Conservation (phyloP, 2,113 vertebrate genomes). For the Oplegnathus fasciatus region DNA sequence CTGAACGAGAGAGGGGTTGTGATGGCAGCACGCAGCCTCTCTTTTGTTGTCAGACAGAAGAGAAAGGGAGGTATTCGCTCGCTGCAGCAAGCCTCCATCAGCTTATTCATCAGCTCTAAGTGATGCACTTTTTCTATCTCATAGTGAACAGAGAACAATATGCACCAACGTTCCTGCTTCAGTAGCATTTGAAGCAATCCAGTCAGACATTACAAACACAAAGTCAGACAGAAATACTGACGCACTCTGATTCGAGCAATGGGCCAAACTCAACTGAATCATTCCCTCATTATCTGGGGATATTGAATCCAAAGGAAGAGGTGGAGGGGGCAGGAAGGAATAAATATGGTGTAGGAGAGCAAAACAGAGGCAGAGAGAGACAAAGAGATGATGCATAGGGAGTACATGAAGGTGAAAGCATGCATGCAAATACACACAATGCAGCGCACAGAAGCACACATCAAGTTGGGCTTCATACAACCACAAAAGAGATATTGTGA, state of each 20-base stretch:
- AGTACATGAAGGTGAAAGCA: constrained; percentile 1
- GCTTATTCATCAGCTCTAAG: constrained; percentile 31
- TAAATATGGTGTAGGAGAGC: constrained; percentile 29
- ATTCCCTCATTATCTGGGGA: constrained; percentile 51
- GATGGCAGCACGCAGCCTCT: constrained; percentile 34
- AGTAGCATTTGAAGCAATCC: neutral
- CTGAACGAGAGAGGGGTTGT: constrained; percentile 26
- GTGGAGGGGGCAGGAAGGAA: constrained; percentile 43
- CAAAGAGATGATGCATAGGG: constrained; percentile 30
- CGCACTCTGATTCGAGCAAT: constrained; percentile 45
- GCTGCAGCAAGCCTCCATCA: constrained; percentile 23
- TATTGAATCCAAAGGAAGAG: constrained; percentile 53
- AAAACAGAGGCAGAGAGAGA: constrained; percentile 24
- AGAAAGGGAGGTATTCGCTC: constrained; percentile 37
- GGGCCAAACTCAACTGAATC: constrained; percentile 60
- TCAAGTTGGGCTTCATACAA: neutral
- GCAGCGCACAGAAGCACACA: neutral
- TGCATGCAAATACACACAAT: neutral
- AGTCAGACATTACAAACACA: constrained; percentile 28
- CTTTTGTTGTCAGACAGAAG: constrained; percentile 43
- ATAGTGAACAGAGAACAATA: neutral
- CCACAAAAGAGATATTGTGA: constrained; percentile 38
- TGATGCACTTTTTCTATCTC: constrained; percentile 21
- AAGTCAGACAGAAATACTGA: constrained; percentile 54
- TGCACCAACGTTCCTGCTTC: constrained; percentile 2